A percentile compares a stretch with the other conserved stretches of the same genome.
Evolutionary conservation across 2,113 vertebrate genomes (phyloP).

Genomic region (Eleginops maclovinus): DNA sequence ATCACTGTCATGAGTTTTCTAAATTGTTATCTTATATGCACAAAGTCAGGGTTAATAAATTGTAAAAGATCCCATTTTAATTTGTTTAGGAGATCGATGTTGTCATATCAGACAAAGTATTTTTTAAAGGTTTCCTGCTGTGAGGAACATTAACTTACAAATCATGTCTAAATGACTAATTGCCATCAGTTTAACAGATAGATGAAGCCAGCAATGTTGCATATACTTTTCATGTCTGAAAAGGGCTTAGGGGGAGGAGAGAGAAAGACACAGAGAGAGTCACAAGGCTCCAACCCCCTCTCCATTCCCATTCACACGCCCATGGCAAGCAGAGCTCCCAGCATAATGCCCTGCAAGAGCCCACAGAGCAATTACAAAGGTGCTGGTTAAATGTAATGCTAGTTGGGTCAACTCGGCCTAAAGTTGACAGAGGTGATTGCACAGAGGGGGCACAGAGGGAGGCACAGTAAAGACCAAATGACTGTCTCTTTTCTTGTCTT

Average conservation of each 20-base stretch:
- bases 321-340: constrained; percentile 51
- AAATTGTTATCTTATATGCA: background rate
- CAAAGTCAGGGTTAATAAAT: background rate
- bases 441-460: background rate
- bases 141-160: background rate
- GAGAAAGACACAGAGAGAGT: constrained; percentile 36
- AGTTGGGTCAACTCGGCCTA: constrained; percentile 56
- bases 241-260: background rate
- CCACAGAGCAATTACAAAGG: constrained; percentile 65
- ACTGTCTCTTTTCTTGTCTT: constrained; percentile 54
- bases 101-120: background rate
- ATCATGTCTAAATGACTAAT: background rate
- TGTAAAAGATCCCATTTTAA: background rate
- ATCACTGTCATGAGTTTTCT: background rate
- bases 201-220: constrained; percentile 3
- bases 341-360: constrained; percentile 64
- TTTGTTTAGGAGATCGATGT: background rate
- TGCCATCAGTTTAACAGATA: background rate
- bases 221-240: background rate
- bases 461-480: constrained; percentile 55
- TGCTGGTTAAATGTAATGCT: constrained; percentile 66
- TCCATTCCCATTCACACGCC: constrained; percentile 61
- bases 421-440: constrained; percentile 58
- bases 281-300: constrained; percentile 69
- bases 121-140: background rate